Evolutionary conservation across 2,797 vertebrate genomes (phyloP).

Genomic region (Pseudochaenichthys georgianus): DNA sequence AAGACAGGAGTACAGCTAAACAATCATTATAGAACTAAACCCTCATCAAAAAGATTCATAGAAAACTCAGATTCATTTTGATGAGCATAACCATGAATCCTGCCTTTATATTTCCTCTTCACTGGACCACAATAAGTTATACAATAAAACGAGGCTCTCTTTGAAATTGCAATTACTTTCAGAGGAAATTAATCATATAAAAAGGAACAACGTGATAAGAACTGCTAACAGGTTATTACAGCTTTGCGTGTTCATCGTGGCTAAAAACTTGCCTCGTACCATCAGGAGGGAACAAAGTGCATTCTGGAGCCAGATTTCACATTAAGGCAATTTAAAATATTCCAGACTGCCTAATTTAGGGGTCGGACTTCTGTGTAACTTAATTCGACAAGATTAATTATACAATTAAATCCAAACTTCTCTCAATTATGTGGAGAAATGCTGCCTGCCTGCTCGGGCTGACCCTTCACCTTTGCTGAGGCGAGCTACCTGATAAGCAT

Average conservation of each 20-base stretch:
- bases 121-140: constrained; percentile 53
- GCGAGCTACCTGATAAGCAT: constrained; percentile 91
- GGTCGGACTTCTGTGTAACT: constrained; percentile 93
- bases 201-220: constrained; percentile 82
- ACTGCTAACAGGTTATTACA: constrained; percentile 84
- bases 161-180: constrained; percentile 79
- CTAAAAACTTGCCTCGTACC: constrained; percentile 76
- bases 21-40: constrained; percentile 4
- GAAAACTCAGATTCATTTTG: constrained; percentile 30
- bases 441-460: constrained; percentile 85
- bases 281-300: constrained; percentile 83
- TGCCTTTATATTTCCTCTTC: constrained; percentile 53
- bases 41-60: constrained; percentile 17
- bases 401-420: constrained; percentile 98
- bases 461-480: constrained; percentile 90
- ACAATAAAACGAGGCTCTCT: constrained; percentile 67
- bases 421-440: constrained; percentile 97
- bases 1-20: no score
- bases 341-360: constrained; percentile 91
- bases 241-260: constrained; percentile 65
- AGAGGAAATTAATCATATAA: constrained; percentile 83
- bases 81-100: constrained; percentile 37
- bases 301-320: constrained; percentile 83
- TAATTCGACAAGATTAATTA: constrained; percentile 99
- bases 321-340: constrained; percentile 94